Conservation (phyloP, 1,140 invertebrate genomes). For the Pectinophora gossypiella region DNA sequence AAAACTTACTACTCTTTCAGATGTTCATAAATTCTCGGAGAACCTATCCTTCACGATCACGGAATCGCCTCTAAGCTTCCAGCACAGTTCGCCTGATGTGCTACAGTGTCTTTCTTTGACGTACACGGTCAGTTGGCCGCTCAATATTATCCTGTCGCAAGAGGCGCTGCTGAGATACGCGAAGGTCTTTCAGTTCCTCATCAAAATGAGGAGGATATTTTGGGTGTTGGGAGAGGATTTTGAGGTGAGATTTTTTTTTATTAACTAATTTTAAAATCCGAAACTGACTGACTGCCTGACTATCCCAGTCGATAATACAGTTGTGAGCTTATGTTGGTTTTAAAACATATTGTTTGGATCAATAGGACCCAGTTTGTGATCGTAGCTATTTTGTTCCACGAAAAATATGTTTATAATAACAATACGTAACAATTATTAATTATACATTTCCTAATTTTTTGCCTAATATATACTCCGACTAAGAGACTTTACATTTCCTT, state of each 20-base stretch:
- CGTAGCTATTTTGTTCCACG: no score
- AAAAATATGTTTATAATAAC: no score
- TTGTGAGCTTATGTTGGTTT: no score
- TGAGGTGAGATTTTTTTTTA: slow-evolving; percentile 66
- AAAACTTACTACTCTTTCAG: no score
- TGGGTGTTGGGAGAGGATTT: slow-evolving; percentile 84
- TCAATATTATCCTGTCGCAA: slow-evolving; percentile 84
- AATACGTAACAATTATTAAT: no score
- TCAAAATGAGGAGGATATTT: slow-evolving; percentile 84
- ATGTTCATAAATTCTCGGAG: slow-evolving; percentile 74
- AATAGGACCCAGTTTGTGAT: no score
- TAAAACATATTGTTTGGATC: no score
- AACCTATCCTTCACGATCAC: slow-evolving; percentile 77
- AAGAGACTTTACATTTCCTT: slow-evolving; percentile 10
- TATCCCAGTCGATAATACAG: no score
- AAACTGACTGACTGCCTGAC: no score
- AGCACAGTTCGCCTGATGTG: slow-evolving; percentile 79
- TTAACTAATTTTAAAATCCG: no score
- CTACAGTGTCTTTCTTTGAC: slow-evolving; percentile 81
- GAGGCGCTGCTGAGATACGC: slow-evolving; percentile 81
- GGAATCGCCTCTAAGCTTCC: slow-evolving; percentile 76
- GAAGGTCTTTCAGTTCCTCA: slow-evolving; percentile 83
- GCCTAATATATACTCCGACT: no score
- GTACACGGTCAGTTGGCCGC: slow-evolving; percentile 83
- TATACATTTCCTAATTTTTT: no score